Percentiles rank a stretch among this genome's conserved stretches.
These are phyloP conservation scores for Linnaemya vulpina DNA, from an alignment of 2,888 invertebrate genomes.

Conservation along the genomic window DNA sequence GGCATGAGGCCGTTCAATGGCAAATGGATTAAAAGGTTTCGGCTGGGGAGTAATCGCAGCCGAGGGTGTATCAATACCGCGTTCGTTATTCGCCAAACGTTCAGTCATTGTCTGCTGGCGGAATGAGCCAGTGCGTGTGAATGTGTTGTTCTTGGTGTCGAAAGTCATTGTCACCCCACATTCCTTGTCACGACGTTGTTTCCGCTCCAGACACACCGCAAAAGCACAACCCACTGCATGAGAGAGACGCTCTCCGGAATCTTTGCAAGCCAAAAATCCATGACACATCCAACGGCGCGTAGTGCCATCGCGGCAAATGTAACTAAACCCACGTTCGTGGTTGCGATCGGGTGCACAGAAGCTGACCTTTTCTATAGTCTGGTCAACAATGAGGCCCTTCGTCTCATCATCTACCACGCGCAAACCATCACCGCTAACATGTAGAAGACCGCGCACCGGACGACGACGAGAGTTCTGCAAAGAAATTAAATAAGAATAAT, in stretches of 20 bases:
- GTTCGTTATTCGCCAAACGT: constrained; percentile 85
- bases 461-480: constrained; percentile 93
- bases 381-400: constrained; percentile 99
- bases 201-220: constrained; percentile 98
- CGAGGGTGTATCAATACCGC: constrained; percentile 81
- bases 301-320: constrained; percentile 99
- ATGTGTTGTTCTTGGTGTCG: constrained; percentile 94
- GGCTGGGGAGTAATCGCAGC: constrained; percentile 84
- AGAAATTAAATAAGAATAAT: constrained; percentile 18
- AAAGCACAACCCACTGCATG: constrained; percentile 99
- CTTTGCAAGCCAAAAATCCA: constrained; percentile 97
- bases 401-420: constrained; percentile 99
- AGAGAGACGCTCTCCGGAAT: constrained; percentile 98
- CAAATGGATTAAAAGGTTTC: constrained; percentile 93
- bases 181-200: constrained; percentile 98
- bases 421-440: constrained; percentile 97
- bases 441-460: constrained; percentile 94
- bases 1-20: constrained; percentile 97
- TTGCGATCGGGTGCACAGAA: constrained; percentile 99
- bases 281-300: constrained; percentile 99
- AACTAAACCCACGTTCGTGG: constrained; percentile 98
- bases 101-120: constrained; percentile 92
- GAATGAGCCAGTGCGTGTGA: constrained; percentile 96
- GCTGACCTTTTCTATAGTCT: constrained; percentile 99
- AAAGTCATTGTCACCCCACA: constrained; percentile 96